phyloP scores from a whole-genome alignment of 2,113 vertebrate genomes.

The Siniperca chuatsi region DNA sequence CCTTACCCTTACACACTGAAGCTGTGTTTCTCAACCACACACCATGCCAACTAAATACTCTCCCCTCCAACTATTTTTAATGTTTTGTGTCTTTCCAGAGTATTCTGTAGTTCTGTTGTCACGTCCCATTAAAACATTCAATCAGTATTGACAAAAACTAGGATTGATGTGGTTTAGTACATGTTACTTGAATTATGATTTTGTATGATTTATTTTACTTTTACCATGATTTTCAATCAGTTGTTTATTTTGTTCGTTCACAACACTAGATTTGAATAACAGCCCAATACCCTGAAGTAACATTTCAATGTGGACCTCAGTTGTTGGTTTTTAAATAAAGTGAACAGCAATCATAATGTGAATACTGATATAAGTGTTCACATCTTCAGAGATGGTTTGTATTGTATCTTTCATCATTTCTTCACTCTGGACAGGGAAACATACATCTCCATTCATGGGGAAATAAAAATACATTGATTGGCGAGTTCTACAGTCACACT shows the following conservation, averaged over 20 bases:
- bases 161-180: constrained; percentile 53
- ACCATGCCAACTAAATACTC: constrained; percentile 89
- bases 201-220: constrained; percentile 61
- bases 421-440: neutral
- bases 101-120: constrained; percentile 48
- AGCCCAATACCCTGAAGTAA: constrained; percentile 21
- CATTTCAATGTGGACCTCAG: constrained; percentile 13
- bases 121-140: constrained; percentile 33
- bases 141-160: constrained; percentile 55
- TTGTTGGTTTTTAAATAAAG: constrained; percentile 66
- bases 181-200: constrained; percentile 58
- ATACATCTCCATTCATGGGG: neutral
- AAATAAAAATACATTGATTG: constrained; percentile 10
- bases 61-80: constrained; percentile 45
- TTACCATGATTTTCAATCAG: constrained; percentile 40
- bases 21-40: constrained; percentile 94
- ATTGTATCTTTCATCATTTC: neutral
- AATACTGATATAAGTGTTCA: constrained; percentile 23
- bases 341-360: constrained; percentile 34
- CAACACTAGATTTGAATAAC: constrained; percentile 46
- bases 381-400: constrained; percentile 13
- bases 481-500: neutral
- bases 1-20: constrained; percentile 95
- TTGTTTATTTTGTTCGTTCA: constrained; percentile 58
- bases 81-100: constrained; percentile 54